Conservation (phyloP, 2,888 invertebrate species). For the Eupeodes latifasciatus region DNA sequence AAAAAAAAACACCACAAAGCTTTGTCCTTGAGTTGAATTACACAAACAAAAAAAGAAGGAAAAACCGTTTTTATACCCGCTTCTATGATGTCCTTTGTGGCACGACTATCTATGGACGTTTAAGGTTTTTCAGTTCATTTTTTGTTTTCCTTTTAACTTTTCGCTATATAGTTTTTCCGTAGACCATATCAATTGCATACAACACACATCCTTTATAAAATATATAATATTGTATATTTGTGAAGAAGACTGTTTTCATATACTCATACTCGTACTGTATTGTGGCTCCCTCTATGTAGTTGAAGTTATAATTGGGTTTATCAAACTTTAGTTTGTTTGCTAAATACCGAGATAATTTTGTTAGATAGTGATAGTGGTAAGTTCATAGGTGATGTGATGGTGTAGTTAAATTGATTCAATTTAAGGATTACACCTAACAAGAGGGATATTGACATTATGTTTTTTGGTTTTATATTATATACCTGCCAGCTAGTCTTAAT, state of each 20-base stretch:
- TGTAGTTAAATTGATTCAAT: constrained; percentile 38
- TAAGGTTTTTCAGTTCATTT: constrained; percentile 18
- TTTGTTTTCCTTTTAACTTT: background rate
- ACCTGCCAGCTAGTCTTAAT: background rate
- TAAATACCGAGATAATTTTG: constrained; percentile 52
- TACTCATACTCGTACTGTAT: background rate
- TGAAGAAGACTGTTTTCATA: constrained; percentile 10
- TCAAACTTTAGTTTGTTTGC: constrained; percentile 58
- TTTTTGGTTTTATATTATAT: background rate
- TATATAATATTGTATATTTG: too few relatives aligned
- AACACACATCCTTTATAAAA: background rate
- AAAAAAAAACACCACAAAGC: constrained; percentile 38
- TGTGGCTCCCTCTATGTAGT: background rate
- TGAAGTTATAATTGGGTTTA: constrained; percentile 64
- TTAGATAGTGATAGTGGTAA: constrained; percentile 11
- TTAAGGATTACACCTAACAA: background rate
- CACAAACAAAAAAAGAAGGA: constrained; percentile 4
- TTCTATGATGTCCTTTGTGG: constrained; percentile 31
- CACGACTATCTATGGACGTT: constrained; percentile 10
- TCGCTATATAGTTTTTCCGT: background rate
- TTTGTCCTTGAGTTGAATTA: constrained; percentile 26
- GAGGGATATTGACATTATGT: background rate
- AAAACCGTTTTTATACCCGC: background rate
- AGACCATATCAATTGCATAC: background rate
- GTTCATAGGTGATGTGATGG: background rate